A percentile compares a stretch with the other conserved stretches of the same genome.
Evolutionary conservation across 2,113 vertebrate genomes (phyloP).

Genomic region (Pteropus alecto): DNA sequence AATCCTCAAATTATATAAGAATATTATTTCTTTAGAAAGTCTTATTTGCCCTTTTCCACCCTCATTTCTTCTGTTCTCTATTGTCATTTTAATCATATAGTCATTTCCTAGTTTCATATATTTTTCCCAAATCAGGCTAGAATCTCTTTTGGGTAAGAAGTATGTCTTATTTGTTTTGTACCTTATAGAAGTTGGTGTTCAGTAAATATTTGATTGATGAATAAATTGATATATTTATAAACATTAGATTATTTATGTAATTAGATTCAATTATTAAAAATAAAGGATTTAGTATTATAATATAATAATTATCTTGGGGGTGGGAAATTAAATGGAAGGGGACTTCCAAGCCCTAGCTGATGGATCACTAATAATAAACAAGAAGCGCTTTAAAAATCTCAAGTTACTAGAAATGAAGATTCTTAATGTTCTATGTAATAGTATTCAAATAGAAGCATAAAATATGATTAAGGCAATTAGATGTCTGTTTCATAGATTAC

Average conservation of each 20-base stretch:
- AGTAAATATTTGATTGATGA: slow-evolving; percentile 31
- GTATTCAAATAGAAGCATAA: not conserved
- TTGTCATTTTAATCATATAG: not conserved
- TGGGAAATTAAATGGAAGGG: not conserved
- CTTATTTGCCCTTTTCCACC: not conserved
- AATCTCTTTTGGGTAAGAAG: not conserved
- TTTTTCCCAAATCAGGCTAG: not conserved
- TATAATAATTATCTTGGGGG: not conserved
- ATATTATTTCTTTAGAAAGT: not conserved
- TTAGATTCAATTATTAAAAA: slow-evolving; percentile 6
- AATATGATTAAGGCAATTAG: not conserved
- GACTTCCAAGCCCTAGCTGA: not conserved
- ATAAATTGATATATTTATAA: not conserved
- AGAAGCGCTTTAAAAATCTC: not conserved
- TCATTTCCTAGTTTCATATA: not conserved
- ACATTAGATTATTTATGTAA: not conserved
- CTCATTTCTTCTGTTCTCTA: not conserved
- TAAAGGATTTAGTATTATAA: not conserved
- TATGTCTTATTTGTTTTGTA: not conserved
- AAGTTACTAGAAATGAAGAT: not conserved
- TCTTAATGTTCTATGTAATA: not conserved
- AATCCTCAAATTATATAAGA: not conserved
- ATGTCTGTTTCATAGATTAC: not conserved
- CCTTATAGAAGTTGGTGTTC: not conserved
- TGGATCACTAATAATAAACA: not conserved